These are phyloP conservation scores for Dreissena rostriformis DNA, from an alignment of 1,140 invertebrate species.

Conservation along the genomic window DNA sequence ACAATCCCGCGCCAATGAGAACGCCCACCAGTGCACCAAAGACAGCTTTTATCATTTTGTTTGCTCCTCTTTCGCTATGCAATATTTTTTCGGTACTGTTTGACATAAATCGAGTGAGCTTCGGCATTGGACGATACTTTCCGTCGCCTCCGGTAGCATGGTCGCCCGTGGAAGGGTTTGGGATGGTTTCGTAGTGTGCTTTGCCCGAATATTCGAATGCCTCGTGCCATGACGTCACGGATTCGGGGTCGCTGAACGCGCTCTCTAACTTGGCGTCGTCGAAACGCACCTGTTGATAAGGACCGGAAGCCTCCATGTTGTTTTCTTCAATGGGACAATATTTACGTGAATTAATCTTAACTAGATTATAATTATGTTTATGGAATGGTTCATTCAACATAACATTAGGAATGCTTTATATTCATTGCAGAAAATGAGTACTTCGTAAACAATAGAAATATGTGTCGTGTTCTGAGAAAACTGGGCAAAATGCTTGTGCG, in stretches of 20 bases:
- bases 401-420: too few relatives aligned
- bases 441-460: too few relatives aligned
- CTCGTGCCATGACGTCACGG: constrained; percentile 12
- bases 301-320: too few relatives aligned
- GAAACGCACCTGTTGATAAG: constrained; percentile 16
- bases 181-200: constrained; percentile 10
- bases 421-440: too few relatives aligned
- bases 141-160: background rate
- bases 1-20: constrained; percentile 16
- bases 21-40: constrained; percentile 22
- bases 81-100: constrained; percentile 41
- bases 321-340: too few relatives aligned
- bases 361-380: too few relatives aligned
- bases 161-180: background rate
- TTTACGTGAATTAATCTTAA: too few relatives aligned
- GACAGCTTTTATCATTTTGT: constrained; percentile 20
- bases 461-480: too few relatives aligned
- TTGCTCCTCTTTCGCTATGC: constrained; percentile 11
- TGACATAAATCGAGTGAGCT: constrained; percentile 1
- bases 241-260: constrained; percentile 31
- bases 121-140: background rate
- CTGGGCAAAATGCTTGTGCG: too few relatives aligned
- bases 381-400: too few relatives aligned
- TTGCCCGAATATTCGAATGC: constrained; percentile 30
- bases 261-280: constrained; percentile 22